A percentile compares a stretch with the other conserved stretches of the same genome.
Evolutionary conservation across 2,797 vertebrate species (phyloP).

Genomic region (Acrossocheilus fasciatus): DNA sequence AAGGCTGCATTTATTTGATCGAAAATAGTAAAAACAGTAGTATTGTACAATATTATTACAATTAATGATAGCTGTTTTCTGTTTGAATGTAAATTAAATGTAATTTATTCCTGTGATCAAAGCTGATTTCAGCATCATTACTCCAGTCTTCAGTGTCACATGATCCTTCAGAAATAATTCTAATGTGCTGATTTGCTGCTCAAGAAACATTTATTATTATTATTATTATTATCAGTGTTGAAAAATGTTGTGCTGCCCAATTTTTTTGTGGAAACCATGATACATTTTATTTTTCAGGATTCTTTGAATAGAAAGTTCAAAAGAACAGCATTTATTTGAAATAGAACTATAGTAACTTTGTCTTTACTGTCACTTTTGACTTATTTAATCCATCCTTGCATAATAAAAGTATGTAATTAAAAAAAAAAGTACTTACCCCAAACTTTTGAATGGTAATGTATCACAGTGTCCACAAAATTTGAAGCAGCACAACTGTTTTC

Average conservation of each 20-base stretch:
- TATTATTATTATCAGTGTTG: background rate
- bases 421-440: background rate
- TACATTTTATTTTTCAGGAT: background rate
- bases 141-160: background rate
- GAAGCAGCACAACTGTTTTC: background rate
- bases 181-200: background rate
- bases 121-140: background rate
- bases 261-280: background rate
- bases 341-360: background rate
- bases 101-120: background rate
- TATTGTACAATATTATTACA: background rate
- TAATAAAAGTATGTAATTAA: background rate
- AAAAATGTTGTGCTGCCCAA: background rate
- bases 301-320: background rate
- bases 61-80: background rate
- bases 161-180: background rate
- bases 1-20: background rate
- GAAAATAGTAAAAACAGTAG: background rate
- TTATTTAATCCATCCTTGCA: too few species aligned
- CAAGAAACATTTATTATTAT: background rate
- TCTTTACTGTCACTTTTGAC: background rate
- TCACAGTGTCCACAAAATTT: background rate
- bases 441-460: background rate
- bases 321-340: background rate
- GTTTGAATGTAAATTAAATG: background rate